Evolutionary conservation across 2,888 invertebrate species (phyloP).

Genomic region (Clitarchus hookeri): DNA sequence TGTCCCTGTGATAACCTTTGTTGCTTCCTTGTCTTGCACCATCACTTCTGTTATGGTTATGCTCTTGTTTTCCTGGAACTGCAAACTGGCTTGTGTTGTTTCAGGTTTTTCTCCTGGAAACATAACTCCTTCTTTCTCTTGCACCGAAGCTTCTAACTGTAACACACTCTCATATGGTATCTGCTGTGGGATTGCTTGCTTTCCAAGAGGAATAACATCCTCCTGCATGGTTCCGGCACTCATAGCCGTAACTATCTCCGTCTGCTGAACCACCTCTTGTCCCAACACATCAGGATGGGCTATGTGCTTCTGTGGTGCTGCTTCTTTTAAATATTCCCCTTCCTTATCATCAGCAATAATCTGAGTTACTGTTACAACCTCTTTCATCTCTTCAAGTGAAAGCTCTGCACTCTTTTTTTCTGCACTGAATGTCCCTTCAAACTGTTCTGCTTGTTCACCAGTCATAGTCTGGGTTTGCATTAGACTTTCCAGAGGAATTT

Average conservation of each 20-base stretch:
- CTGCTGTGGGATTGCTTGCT: conserved; percentile 49
- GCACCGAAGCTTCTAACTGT: conserved; percentile 47
- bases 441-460: conserved; percentile 59
- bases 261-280: conserved; percentile 55
- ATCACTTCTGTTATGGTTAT: conserved; percentile 52
- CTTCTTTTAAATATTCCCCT: conserved; percentile 39
- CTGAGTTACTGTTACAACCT: conserved; percentile 47
- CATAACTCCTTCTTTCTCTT: conserved; percentile 50
- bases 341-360: conserved; percentile 47
- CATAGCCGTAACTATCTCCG: conserved; percentile 46
- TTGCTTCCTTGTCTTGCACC: conserved; percentile 45
- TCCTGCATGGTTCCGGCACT: conserved; percentile 39
- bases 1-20: conserved; percentile 53
- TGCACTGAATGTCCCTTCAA: conserved; percentile 49
- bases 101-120: conserved; percentile 44
- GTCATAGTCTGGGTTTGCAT: conserved; percentile 59
- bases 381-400: conserved; percentile 45
- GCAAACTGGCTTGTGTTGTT: conserved; percentile 45
- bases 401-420: conserved; percentile 47
- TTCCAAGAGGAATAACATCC: conserved; percentile 34
- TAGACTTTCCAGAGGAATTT: conserved; percentile 55
- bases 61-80: conserved; percentile 49
- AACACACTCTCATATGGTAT: conserved; percentile 50
- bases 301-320: conserved; percentile 44
- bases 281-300: conserved; percentile 52